Evolutionary conservation across 2,797 vertebrate species (phyloP).

Genomic region (Falco cherrug): DNA sequence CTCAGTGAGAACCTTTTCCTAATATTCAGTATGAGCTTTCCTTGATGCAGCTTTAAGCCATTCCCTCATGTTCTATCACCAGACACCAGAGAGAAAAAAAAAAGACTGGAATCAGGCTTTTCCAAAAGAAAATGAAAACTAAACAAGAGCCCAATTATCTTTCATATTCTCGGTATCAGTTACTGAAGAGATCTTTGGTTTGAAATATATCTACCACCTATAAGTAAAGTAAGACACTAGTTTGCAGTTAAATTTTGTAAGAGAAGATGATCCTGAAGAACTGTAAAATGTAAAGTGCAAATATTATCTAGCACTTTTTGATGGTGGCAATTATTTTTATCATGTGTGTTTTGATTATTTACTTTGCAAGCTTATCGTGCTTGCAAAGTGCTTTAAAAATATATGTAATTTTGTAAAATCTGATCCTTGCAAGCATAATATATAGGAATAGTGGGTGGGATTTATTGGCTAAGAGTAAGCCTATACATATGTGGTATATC

Average conservation of each 20-base stretch:
- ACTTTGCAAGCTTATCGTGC: not conserved
- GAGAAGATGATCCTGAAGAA: not conserved
- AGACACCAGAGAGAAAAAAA: not conserved
- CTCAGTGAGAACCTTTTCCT: not conserved
- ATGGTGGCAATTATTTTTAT: not conserved
- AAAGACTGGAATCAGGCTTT: not conserved
- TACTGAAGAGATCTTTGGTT: not conserved
- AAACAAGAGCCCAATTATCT: not conserved
- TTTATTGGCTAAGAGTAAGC: not conserved
- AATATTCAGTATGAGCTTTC: not conserved
- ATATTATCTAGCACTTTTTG: not conserved
- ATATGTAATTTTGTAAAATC: not conserved
- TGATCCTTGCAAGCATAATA: not conserved
- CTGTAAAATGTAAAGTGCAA: not conserved
- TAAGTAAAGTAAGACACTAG: not conserved
- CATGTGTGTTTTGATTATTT: not conserved
- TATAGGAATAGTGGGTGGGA: rapidly evolving
- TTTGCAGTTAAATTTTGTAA: not conserved
- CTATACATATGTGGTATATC: not conserved
- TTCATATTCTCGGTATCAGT: not conserved
- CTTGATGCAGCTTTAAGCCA: not conserved
- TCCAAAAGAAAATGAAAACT: not conserved
- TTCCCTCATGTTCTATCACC: not conserved
- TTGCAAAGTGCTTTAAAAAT: not conserved
- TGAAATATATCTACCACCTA: not conserved